phyloP scores from a whole-genome alignment of 1,140 invertebrate genomes.

The Zaprionus vittiger region DNA sequence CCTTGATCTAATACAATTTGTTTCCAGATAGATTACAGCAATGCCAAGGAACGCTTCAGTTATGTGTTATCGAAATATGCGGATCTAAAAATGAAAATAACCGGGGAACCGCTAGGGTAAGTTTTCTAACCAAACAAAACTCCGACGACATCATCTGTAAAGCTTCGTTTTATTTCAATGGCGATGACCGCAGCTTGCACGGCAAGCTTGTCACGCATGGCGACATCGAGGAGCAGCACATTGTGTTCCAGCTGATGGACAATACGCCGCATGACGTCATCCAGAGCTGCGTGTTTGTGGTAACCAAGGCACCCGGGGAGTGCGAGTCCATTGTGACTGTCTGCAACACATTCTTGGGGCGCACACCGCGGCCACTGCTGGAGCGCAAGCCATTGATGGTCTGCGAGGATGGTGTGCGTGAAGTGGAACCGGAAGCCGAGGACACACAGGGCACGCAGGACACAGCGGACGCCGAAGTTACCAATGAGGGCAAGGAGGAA shows the following conservation, averaged over 20 bases:
- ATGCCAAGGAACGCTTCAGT: constrained; percentile 53
- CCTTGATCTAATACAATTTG: not conserved
- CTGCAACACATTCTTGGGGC: constrained; percentile 66
- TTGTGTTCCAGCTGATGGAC: constrained; percentile 78
- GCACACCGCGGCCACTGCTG: constrained; percentile 72
- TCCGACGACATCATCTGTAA: not conserved
- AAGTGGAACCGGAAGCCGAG: constrained; percentile 47
- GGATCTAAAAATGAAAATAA: constrained; percentile 70
- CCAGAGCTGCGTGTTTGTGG: constrained; percentile 76
- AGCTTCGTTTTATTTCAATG: constrained; percentile 16
- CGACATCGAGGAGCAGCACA: constrained; percentile 61
- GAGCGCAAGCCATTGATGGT: constrained; percentile 60
- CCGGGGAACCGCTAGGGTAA: constrained; percentile 69
- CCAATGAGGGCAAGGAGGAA: constrained; percentile 23
- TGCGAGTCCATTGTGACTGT: constrained; percentile 70
- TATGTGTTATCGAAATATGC: constrained; percentile 72
- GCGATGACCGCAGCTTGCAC: constrained; percentile 58
- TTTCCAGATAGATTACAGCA: constrained; percentile 58
- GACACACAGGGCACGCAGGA: constrained; percentile 28
- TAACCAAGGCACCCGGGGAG: constrained; percentile 44
- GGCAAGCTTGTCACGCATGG: constrained; percentile 67
- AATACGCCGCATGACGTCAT: constrained; percentile 73
- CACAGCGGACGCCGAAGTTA: constrained; percentile 6
- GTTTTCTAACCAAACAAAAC: constrained; percentile 13
- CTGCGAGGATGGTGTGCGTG: constrained; percentile 60